phyloP scores from a whole-genome alignment of 2,113 vertebrate species.

The Melanocharis versteri region DNA sequence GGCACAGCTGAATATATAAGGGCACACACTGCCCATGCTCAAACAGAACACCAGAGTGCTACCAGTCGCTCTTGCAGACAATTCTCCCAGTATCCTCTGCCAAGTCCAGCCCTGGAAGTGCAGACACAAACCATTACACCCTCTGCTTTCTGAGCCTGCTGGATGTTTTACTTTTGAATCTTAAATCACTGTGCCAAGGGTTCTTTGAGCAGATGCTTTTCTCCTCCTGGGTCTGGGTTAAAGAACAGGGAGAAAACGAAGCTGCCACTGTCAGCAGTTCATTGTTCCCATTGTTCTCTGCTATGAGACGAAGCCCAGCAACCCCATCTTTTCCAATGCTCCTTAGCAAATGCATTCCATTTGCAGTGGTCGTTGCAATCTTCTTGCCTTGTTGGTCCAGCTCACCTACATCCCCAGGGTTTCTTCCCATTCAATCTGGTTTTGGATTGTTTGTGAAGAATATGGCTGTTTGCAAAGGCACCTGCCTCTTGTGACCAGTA shows the following conservation, averaged over 20 bases:
- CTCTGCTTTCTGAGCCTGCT: not conserved
- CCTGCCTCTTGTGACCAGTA: not conserved
- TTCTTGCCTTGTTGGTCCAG: not conserved
- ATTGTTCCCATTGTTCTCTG: not conserved
- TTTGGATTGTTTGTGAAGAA: not conserved
- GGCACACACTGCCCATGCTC: not conserved
- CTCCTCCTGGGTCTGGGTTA: not conserved
- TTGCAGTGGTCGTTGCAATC: not conserved
- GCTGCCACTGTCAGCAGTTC: not conserved
- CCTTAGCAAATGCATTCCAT: not conserved
- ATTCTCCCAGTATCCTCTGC: not conserved
- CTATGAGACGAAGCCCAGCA: not conserved
- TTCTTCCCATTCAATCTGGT: not conserved
- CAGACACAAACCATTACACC: not conserved
- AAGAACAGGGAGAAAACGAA: not conserved
- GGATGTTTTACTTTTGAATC: not conserved
- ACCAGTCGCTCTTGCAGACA: fast-evolving
- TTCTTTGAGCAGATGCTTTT: not conserved
- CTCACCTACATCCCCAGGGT: not conserved
- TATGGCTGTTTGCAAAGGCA: not conserved
- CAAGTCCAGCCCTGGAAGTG: not conserved
- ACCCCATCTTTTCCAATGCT: not conserved
- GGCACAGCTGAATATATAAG: not conserved
- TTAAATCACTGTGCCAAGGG: not conserved
- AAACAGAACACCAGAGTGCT: not conserved